Base-by-base conservation (phyloP, 64 coral and sea anemone genomes). In the Trachythela sp. region DNA sequence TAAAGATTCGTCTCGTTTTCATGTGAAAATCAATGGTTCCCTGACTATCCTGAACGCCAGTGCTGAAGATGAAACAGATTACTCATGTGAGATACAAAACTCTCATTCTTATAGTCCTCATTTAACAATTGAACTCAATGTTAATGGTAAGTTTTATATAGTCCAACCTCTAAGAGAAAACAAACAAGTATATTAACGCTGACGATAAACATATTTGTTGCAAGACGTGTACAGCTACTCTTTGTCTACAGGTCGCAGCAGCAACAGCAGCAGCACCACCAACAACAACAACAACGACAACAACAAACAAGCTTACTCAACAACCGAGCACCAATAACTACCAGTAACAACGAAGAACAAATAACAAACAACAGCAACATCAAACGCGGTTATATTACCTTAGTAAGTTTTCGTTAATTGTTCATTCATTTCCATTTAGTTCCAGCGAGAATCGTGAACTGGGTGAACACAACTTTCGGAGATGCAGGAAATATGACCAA, bases 371-470 rank as follows among this genome's bases (percentile, higher is more conserved):
- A 14, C 30, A 31, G 3, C 18, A 6, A 2, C 3, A 3, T 2
- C 15, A 68, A 7, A 31, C 6, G 59, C 20, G 3, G 59, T n/a
- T 6, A 6, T 14, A 4, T 6, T 68, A 7, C 2, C 18, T n/a
- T n/a, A 68, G 30, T n/a, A 22, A 6, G 30, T 6, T 22, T n/a
- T 68, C 15, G 14, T 80, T n/a, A n/a, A n/a, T n/a, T 52, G 49
- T 20, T 15, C 29, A 11, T 80, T 80, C 30, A 10, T 36, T 37
- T 80, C 15, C 56, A 30, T 39, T 29, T 80, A 80, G 75, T 80
- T 80, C 75, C 75, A 80, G 75, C 75, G 20, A 80, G 75, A 39
- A 80, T 80, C 10, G 75, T 80, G 13, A 80, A 80, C 75, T 80
- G 75, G 75, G 34, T 35, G 35, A 17, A 7, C 31, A 35, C 13